A percentile compares a stretch with the other conserved stretches of the same genome.
phyloP scores from a whole-genome alignment of 1,140 invertebrate species.

The Patella vulgata region DNA sequence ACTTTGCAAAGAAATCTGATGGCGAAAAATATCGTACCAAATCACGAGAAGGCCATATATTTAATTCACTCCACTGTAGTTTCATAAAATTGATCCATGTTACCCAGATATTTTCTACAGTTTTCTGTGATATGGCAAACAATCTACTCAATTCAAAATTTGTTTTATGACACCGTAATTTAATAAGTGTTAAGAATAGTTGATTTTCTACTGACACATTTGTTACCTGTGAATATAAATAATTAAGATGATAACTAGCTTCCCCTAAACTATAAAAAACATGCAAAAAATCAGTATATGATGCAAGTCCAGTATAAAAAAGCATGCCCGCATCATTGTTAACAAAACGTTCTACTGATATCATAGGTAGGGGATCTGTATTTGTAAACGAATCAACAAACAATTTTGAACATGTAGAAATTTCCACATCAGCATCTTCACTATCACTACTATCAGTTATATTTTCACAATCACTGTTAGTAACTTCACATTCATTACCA shows the following conservation, averaged over 20 bases:
- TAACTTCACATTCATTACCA: no score
- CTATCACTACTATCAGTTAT: no score
- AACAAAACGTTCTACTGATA: constrained; percentile 72
- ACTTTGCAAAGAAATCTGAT: no score
- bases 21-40: constrained; percentile 4
- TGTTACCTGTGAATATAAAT: constrained; percentile 19
- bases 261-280: constrained; percentile 22
- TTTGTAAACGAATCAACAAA: no score
- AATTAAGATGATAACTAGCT: constrained; percentile 60
- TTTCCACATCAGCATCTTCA: no score
- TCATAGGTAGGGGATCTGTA: no score
- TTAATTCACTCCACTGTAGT: constrained; percentile 38
- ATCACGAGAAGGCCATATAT: constrained; percentile 49
- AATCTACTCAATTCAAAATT: constrained; percentile 43
- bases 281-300: constrained; percentile 23
- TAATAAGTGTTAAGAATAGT: constrained; percentile 50
- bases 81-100: constrained; percentile 52
- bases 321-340: constrained; percentile 61
- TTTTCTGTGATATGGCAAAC: constrained; percentile 39
- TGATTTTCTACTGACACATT: constrained; percentile 32
- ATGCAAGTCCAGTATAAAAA: constrained; percentile 36
- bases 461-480: no score
- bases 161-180: constrained; percentile 34
- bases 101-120: constrained; percentile 44
- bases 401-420: no score